Conservation (phyloP, 2,888 invertebrate species). For the Amblyteles armatorius region DNA sequence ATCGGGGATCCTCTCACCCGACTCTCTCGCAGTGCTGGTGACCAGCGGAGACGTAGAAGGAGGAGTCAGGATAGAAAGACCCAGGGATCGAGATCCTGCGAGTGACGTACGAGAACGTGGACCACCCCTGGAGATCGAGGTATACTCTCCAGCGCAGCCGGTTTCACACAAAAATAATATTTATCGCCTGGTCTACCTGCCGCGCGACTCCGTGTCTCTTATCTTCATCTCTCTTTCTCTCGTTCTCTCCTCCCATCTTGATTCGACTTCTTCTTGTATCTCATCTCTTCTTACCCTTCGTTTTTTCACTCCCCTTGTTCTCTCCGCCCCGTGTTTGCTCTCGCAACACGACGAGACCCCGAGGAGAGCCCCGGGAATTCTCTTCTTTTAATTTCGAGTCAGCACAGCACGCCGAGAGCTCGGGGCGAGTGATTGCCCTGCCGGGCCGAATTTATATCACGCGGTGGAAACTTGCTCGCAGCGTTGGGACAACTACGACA, state of each 20-base stretch:
- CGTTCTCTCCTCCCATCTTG: slow-evolving; percentile 48
- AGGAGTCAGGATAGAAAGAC: slow-evolving; percentile 65
- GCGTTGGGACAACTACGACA: slow-evolving; percentile 64
- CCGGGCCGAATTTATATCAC: slow-evolving; percentile 81
- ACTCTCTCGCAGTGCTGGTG: slow-evolving; percentile 62
- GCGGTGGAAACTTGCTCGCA: slow-evolving; percentile 74
- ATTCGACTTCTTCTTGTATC: slow-evolving; percentile 54
- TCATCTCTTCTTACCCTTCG: slow-evolving; percentile 60
- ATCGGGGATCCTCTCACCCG: slow-evolving; percentile 51
- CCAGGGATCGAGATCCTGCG: slow-evolving; percentile 67
- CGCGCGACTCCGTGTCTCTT: slow-evolving; percentile 70
- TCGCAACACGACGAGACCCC: slow-evolving; percentile 42
- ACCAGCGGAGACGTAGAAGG: slow-evolving; percentile 64
- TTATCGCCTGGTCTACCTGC: slow-evolving; percentile 80
- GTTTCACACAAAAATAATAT: slow-evolving; percentile 82
- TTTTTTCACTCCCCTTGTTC: slow-evolving; percentile 68
- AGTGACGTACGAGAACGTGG: slow-evolving; percentile 81
- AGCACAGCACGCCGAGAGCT: slow-evolving; percentile 65
- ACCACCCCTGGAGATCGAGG: slow-evolving; percentile 82
- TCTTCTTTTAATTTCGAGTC: slow-evolving; percentile 68
- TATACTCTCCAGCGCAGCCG: slow-evolving; percentile 73
- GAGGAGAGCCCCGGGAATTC: slow-evolving; percentile 61
- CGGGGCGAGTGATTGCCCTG: slow-evolving; percentile 81
- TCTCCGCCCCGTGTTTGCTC: slow-evolving; percentile 69
- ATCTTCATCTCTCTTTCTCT: slow-evolving; percentile 69